Percentiles rank a stretch among this genome's conserved stretches.
Evolutionary conservation across 2,888 invertebrate species (phyloP).

Genomic region (Drosophila limbata): DNA sequence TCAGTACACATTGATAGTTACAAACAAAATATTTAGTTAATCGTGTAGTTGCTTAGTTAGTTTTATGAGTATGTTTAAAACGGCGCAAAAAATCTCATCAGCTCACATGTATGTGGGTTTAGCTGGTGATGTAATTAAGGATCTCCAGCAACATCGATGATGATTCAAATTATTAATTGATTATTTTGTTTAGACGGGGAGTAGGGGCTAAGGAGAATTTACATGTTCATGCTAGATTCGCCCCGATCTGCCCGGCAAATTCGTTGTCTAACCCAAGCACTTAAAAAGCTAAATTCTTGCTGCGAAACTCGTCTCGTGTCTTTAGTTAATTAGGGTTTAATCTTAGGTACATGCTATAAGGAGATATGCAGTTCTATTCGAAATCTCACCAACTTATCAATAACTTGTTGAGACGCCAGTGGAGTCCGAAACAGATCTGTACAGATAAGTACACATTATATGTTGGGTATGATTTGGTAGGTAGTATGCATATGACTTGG

Average conservation of each 20-base stretch:
- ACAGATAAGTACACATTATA: conserved; percentile 13
- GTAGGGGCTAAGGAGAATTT: conserved; percentile 48
- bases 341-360: conserved; percentile 54
- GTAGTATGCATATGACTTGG: conserved; percentile 49
- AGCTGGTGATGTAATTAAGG: conserved; percentile 22
- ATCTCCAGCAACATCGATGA: conserved; percentile 40
- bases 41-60: conserved; percentile 5
- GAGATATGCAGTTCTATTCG: conserved; percentile 19
- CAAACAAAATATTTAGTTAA: conserved; percentile 32
- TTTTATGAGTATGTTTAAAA: conserved; percentile 5
- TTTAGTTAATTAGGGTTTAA: conserved; percentile 18
- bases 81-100: conserved; percentile 10
- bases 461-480: conserved; percentile 5
- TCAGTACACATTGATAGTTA: conserved; percentile 66
- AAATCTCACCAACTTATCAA: conserved; percentile 1
- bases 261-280: conserved; percentile 76
- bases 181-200: conserved; percentile 18
- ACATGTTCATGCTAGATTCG: conserved; percentile 32
- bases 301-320: conserved; percentile 6
- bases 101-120: conserved; percentile 24
- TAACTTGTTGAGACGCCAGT: background rate
- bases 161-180: conserved; percentile 42
- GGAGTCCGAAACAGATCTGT: background rate
- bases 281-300: conserved; percentile 42
- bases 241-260: conserved; percentile 50